Conservation (phyloP, 2,797 vertebrate species). For the Catamblyrhynchus diadema region DNA sequence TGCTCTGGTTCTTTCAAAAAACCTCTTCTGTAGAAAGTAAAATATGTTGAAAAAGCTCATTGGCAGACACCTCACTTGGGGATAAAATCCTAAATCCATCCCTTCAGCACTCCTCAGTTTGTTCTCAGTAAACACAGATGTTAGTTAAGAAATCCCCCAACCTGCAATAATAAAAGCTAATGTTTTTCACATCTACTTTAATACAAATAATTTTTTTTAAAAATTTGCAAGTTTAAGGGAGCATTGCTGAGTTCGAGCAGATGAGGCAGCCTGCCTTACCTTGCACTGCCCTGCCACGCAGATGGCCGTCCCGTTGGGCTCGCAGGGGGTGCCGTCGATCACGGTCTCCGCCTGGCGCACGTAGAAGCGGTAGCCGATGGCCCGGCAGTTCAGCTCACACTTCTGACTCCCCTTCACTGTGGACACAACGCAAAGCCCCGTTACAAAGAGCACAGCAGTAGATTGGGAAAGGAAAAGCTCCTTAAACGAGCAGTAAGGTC, state of each 20-base stretch:
- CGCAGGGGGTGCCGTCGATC: slow-evolving; percentile 92
- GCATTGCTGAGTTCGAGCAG: not conserved
- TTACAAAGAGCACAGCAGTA: not conserved
- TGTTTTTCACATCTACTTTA: not conserved
- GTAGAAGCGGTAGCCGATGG: slow-evolving; percentile 92
- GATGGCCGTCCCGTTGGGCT: slow-evolving; percentile 80
- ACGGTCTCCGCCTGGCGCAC: slow-evolving; percentile 87
- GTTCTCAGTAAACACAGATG: not conserved
- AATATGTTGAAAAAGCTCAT: not conserved
- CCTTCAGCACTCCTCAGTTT: not conserved
- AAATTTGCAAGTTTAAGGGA: not conserved
- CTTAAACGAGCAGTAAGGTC: not conserved
- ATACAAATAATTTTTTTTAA: not conserved
- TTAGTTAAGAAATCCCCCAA: not conserved
- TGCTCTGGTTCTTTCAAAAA: not conserved
- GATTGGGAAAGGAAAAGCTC: not conserved
- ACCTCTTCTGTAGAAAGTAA: not conserved
- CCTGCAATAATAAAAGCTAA: not conserved
- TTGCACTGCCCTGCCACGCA: slow-evolving; percentile 90
- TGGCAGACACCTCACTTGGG: not conserved
- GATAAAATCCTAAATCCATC: not conserved
- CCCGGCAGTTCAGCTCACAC: slow-evolving; percentile 92
- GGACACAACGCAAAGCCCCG: not conserved
- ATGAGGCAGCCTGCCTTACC: slow-evolving; percentile 71
- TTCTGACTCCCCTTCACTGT: slow-evolving; percentile 83